Conservation (phyloP, 2,113 vertebrate genomes). For the Malurus melanocephalus region DNA sequence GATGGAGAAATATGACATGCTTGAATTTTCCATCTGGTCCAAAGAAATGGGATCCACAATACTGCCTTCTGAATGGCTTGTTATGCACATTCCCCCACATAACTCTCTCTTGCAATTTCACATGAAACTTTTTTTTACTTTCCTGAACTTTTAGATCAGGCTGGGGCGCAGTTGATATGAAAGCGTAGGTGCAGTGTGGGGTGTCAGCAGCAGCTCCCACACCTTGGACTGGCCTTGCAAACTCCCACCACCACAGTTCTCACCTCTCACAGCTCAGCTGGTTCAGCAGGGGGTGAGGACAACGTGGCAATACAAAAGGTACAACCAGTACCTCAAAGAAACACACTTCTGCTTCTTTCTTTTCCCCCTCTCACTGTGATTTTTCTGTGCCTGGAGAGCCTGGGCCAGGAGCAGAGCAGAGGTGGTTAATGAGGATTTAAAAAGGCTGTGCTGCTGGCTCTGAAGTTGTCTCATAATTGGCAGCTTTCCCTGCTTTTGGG, state of each 20-base stretch:
- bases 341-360: background rate
- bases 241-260: background rate
- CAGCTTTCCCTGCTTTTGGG: background rate
- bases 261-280: background rate
- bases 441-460: background rate
- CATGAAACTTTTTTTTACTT: background rate
- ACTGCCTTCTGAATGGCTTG: background rate
- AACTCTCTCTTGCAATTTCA: background rate
- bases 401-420: background rate
- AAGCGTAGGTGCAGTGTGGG: fast-evolving
- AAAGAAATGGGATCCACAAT: background rate
- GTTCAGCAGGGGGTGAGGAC: background rate
- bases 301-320: background rate
- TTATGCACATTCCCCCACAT: background rate
- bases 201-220: background rate
- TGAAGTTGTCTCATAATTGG: background rate
- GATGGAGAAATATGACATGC: background rate
- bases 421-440: background rate
- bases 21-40: background rate
- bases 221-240: background rate
- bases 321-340: background rate
- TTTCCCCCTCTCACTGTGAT: background rate
- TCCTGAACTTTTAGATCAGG: background rate
- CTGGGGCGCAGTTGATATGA: background rate
- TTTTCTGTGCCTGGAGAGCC: background rate